Evolutionary conservation across 2,113 vertebrate species (phyloP).

Genomic region (Rhinolophus ferrumequinum): DNA sequence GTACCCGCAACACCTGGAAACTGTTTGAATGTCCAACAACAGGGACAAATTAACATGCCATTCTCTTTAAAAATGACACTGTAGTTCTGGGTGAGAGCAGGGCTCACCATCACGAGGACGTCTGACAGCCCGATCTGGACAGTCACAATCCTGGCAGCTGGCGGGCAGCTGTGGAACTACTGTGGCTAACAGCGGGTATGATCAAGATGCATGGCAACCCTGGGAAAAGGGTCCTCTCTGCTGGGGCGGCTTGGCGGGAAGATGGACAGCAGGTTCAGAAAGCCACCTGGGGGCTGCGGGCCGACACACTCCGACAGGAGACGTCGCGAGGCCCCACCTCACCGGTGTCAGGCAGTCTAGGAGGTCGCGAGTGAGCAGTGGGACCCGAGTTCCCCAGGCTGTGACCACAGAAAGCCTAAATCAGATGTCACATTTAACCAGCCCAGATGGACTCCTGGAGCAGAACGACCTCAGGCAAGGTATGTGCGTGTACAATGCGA

Average conservation of each 20-base stretch:
- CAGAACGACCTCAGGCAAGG: background rate
- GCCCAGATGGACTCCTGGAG: background rate
- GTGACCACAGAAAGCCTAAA: background rate
- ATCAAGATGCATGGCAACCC: too few relatives aligned
- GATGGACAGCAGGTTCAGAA: background rate
- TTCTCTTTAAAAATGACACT: too few relatives aligned
- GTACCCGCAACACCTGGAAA: too few relatives aligned
- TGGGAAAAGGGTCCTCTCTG: background rate
- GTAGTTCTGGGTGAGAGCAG: too few relatives aligned
- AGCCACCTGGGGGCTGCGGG: too few relatives aligned
- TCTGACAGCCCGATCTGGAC: too few relatives aligned
- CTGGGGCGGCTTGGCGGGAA: background rate
- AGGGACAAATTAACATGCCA: too few relatives aligned
- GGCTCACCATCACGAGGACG: too few relatives aligned
- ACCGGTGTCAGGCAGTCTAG: background rate
- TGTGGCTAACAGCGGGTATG: background rate
- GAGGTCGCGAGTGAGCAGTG: background rate
- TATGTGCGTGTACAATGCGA: accelerated
- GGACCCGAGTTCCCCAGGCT: too few relatives aligned
- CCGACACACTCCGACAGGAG: too few relatives aligned
- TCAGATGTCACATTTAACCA: background rate
- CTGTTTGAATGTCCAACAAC: too few relatives aligned
- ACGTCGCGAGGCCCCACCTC: too few relatives aligned
- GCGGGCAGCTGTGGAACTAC: background rate
- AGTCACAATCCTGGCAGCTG: background rate